Percentiles rank a stretch among this genome's conserved stretches.
Evolutionary conservation across 2,888 invertebrate species (phyloP).

Genomic region (Heteropelma amictum): DNA sequence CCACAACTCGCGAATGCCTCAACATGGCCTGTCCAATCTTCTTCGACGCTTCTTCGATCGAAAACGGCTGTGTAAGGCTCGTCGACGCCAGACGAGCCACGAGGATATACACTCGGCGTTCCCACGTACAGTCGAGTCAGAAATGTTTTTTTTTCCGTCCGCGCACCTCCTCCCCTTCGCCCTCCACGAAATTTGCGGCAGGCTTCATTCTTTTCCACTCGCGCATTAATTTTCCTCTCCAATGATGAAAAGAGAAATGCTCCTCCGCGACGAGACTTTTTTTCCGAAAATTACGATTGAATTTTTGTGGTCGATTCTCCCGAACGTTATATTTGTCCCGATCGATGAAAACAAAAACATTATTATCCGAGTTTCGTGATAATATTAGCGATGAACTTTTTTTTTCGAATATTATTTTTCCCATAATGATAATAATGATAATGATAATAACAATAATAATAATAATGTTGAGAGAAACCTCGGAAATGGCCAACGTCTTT

Average conservation of each 20-base stretch:
- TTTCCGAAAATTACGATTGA: not conserved
- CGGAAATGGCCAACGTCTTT: conserved; percentile 7
- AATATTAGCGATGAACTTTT: not conserved
- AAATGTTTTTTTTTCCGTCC: too few relatives aligned
- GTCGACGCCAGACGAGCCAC: conserved; percentile 40
- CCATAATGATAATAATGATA: not conserved
- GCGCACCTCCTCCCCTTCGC: too few relatives aligned
- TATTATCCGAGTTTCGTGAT: too few relatives aligned
- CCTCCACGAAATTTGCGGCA: not conserved
- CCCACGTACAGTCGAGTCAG: conserved; percentile 32
- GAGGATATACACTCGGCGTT: conserved; percentile 31
- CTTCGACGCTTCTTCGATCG: conserved; percentile 41
- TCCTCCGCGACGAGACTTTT: too few relatives aligned
- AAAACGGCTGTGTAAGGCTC: conserved; percentile 41
- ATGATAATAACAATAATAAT: not conserved
- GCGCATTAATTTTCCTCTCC: too few relatives aligned
- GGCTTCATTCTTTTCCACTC: too few relatives aligned
- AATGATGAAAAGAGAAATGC: too few relatives aligned
- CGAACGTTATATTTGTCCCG: not conserved
- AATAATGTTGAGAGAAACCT: conserved; percentile 5
- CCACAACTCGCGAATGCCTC: too few relatives aligned
- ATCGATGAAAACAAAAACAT: too few relatives aligned
- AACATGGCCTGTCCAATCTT: too few relatives aligned
- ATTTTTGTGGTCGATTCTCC: not conserved
- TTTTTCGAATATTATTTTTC: not conserved